A percentile compares a stretch with the other conserved stretches of the same genome.
phyloP scores from a whole-genome alignment of 2,888 invertebrate genomes.

The Perdita meconis region DNA sequence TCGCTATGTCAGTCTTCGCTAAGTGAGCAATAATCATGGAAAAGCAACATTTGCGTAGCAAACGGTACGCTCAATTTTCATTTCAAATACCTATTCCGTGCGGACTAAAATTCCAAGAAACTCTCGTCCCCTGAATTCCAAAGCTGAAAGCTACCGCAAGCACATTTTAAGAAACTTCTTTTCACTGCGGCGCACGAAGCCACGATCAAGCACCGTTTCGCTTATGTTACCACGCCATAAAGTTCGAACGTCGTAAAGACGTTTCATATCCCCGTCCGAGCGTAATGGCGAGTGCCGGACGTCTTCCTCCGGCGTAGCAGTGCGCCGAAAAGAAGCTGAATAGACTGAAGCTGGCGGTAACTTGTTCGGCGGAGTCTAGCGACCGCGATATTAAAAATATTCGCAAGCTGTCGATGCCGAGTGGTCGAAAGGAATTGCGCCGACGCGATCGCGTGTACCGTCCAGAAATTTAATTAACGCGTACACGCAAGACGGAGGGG shows the following conservation, averaged over 20 bases:
- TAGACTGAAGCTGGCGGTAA: not conserved
- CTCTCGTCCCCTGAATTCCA: too few species aligned
- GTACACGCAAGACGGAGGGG: constrained; percentile 54
- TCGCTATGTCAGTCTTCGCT: not conserved
- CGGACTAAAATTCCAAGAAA: too few species aligned
- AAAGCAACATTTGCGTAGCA: not conserved
- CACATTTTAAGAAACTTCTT: not conserved
- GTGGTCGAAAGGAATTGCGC: constrained; percentile 12
- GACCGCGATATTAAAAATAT: constrained; percentile 19
- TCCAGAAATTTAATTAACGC: constrained; percentile 77
- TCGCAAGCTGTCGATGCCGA: constrained; percentile 19
- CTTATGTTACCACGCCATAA: not conserved
- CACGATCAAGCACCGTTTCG: not conserved
- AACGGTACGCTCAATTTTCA: not conserved
- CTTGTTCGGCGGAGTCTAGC: not conserved
- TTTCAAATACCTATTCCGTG: not conserved
- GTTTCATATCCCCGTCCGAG: constrained; percentile 3
- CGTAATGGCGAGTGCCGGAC: not conserved
- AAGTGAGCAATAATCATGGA: not conserved
- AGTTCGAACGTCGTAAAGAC: not conserved
- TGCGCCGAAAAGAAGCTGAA: constrained; percentile 7
- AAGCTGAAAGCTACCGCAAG: too few species aligned
- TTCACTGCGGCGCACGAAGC: not conserved
- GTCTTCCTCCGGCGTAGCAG: not conserved
- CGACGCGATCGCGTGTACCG: constrained; percentile 49